Conservation (phyloP, 2,797 vertebrate genomes). For the Antrozous pallidus region DNA sequence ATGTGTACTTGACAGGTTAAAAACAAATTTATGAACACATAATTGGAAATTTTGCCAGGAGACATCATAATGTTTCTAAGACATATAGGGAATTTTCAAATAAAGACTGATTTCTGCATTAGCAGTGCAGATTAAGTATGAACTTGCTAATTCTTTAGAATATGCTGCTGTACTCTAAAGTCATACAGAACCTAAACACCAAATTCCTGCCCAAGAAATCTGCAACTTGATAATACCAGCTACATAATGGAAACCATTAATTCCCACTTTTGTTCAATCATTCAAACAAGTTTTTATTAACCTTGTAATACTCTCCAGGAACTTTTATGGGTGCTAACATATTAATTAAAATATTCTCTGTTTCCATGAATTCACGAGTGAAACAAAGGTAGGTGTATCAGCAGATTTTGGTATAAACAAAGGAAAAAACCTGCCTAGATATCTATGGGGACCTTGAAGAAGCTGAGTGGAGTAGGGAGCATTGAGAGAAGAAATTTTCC, state of each 20-base stretch:
- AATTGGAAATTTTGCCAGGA: conserved; percentile 49
- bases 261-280: background rate
- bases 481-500: background rate
- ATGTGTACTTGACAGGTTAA: conserved; percentile 24
- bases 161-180: background rate
- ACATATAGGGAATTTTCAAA: conserved; percentile 15
- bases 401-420: background rate
- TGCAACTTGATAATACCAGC: background rate
- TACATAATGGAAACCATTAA: background rate
- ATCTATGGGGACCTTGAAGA: background rate
- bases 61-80: conserved; percentile 3
- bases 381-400: background rate
- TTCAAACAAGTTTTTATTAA: conserved; percentile 19
- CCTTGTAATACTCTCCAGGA: background rate
- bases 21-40: conserved; percentile 56
- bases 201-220: background rate
- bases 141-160: conserved; percentile 33
- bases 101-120: conserved; percentile 37
- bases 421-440: background rate
- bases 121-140: background rate
- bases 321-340: background rate
- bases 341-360: background rate
- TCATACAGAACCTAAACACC: background rate
- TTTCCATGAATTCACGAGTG: background rate
- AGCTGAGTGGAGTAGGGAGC: rapidly evolving